phyloP scores from a whole-genome alignment of 2,113 vertebrate genomes.

The Coreoperca whiteheadi region DNA sequence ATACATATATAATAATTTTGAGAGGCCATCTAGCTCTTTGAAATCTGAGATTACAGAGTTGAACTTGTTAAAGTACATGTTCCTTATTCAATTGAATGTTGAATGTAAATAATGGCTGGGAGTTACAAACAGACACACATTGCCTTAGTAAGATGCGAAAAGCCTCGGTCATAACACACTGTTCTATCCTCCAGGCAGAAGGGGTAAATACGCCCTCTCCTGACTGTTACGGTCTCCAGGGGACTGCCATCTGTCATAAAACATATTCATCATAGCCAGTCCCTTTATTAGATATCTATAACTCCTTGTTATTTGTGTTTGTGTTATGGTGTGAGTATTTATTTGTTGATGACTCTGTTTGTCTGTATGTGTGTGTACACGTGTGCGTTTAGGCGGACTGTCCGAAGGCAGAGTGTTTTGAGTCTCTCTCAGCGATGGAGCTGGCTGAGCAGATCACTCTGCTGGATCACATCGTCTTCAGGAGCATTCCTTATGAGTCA shows the following conservation, averaged over 20 bases:
- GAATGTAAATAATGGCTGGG: not conserved
- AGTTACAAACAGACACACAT: not conserved
- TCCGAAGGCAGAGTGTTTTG: slow-evolving; percentile 91
- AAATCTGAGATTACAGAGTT: no score
- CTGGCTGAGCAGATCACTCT: slow-evolving; percentile 98
- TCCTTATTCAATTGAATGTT: no score
- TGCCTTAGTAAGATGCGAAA: slow-evolving; percentile 30
- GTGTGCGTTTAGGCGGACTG: slow-evolving; percentile 85
- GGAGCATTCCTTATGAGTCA: slow-evolving; percentile 98
- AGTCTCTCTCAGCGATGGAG: slow-evolving; percentile 96
- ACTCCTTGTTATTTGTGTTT: slow-evolving; percentile 29
- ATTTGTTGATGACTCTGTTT: slow-evolving; percentile 30
- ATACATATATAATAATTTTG: no score
- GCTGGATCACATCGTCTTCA: slow-evolving; percentile 95
- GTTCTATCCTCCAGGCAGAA: slow-evolving; percentile 17
- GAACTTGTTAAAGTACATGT: no score
- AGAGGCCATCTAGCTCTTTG: no score
- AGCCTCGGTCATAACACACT: not conserved
- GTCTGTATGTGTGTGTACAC: slow-evolving; percentile 23
- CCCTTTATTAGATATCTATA: slow-evolving; percentile 54
- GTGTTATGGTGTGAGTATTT: slow-evolving; percentile 12
- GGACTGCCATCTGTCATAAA: slow-evolving; percentile 50
- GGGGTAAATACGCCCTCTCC: slow-evolving; percentile 21
- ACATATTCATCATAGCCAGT: slow-evolving; percentile 31
- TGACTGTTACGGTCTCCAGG: slow-evolving; percentile 12